Conservation (phyloP, 2,113 vertebrate species). For the Python bivittatus region DNA sequence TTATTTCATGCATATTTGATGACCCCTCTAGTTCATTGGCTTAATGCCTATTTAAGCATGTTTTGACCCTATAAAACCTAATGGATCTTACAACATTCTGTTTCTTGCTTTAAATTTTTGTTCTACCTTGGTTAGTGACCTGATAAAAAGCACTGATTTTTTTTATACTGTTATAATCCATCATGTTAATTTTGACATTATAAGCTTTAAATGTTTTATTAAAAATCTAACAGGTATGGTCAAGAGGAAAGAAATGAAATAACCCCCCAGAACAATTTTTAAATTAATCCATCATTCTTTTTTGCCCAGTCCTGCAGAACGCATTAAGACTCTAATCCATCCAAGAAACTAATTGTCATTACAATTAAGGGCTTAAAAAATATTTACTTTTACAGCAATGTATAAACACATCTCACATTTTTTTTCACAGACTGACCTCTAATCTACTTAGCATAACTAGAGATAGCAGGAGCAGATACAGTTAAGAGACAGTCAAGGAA, state of each 20-base stretch:
- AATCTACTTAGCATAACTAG: neutral
- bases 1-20: conserved; percentile 21
- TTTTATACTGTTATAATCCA: conserved; percentile 28
- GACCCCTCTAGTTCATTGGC: conserved; percentile 13
- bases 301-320: neutral
- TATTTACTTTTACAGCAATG: neutral
- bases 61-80: conserved; percentile 10
- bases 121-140: conserved; percentile 20
- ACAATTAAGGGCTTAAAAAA: neutral
- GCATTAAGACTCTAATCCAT: conserved; percentile 5
- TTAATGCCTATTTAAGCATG: conserved; percentile 24
- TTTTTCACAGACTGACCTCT: neutral
- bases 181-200: conserved; percentile 7
- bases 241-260: conserved; percentile 1
- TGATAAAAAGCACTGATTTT: conserved; percentile 14
- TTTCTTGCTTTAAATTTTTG: neutral
- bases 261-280: neutral
- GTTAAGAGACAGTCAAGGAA: neutral
- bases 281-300: neutral
- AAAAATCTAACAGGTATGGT: neutral
- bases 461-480: neutral
- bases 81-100: conserved; percentile 14
- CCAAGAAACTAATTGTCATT: neutral
- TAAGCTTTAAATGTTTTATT: conserved; percentile 14
- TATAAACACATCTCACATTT: neutral